Evolutionary conservation across 2,797 vertebrate genomes (phyloP).

Genomic region (Ptychadena robeensis): DNA sequence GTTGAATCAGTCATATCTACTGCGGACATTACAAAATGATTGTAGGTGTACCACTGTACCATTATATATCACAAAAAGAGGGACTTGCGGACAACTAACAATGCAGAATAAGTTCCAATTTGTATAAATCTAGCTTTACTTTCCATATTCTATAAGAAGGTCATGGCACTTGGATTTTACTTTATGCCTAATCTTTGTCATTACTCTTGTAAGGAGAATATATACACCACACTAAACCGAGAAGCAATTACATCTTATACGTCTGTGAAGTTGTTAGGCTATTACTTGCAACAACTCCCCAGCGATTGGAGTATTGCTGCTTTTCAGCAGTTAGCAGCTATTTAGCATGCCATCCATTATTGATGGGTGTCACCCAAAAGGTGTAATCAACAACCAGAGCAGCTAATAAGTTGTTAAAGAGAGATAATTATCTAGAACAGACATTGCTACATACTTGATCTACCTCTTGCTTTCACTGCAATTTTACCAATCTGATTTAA

Average conservation of each 20-base stretch:
- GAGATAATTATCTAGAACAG: conserved; percentile 48
- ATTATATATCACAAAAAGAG: background rate
- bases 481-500: background rate
- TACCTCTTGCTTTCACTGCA: background rate
- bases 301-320: conserved; percentile 11
- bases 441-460: conserved; percentile 19
- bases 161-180: background rate
- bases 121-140: background rate
- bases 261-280: conserved; percentile 31
- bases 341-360: conserved; percentile 45
- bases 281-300: conserved; percentile 48
- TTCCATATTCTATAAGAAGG: too few species aligned
- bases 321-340: conserved; percentile 40
- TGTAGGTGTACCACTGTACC: too few species aligned
- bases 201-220: background rate
- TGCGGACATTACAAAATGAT: too few species aligned
- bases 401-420: conserved; percentile 54
- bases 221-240: conserved; percentile 12
- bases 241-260: conserved; percentile 26
- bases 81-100: too few species aligned
- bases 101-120: background rate
- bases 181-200: background rate
- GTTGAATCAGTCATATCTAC: too few species aligned
- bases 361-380: conserved; percentile 54
- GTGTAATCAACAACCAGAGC: conserved; percentile 53